A percentile compares a stretch with the other conserved stretches of the same genome.
Conservation (phyloP, 2,888 invertebrate genomes). For the Bombylius discolor region DNA sequence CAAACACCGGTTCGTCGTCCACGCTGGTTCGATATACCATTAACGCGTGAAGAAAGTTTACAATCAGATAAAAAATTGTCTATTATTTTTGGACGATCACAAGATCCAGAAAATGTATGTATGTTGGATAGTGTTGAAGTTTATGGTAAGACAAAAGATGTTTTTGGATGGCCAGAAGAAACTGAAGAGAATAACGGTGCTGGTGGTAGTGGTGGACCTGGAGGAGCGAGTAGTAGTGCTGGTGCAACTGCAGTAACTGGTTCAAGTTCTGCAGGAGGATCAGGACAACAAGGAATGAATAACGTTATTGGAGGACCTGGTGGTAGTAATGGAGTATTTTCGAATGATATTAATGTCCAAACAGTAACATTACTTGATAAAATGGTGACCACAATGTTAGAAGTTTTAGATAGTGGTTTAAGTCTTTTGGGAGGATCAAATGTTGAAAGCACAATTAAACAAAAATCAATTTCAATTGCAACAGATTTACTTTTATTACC, state of each 20-base stretch:
- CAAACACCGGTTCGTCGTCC: slow-evolving; percentile 58
- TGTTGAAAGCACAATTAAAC: slow-evolving; percentile 39
- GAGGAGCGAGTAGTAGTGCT: slow-evolving; percentile 19
- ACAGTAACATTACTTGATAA: slow-evolving; percentile 38
- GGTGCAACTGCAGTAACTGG: slow-evolving; percentile 17
- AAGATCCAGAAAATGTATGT: slow-evolving; percentile 75
- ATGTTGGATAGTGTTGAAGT: slow-evolving; percentile 91
- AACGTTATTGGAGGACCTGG: background rate
- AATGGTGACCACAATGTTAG: slow-evolving; percentile 52
- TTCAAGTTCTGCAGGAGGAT: slow-evolving; percentile 8
- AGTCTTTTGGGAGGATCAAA: slow-evolving; percentile 39
- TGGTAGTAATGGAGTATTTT: slow-evolving; percentile 4
- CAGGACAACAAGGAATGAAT: slow-evolving; percentile 4
- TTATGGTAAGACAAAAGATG: slow-evolving; percentile 90
- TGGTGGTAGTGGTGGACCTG: slow-evolving; percentile 27
- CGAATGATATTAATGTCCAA: slow-evolving; percentile 14
- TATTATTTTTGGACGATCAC: slow-evolving; percentile 70
- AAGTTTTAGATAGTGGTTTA: slow-evolving; percentile 62
- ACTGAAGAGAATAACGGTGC: slow-evolving; percentile 56
- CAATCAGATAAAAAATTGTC: slow-evolving; percentile 83
- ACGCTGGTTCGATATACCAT: slow-evolving; percentile 91
- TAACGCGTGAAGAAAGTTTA: slow-evolving; percentile 85
- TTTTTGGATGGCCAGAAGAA: slow-evolving; percentile 95
- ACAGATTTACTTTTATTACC: slow-evolving; percentile 47
- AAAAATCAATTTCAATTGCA: slow-evolving; percentile 50